Evolutionary conservation across 2,888 invertebrate species (phyloP).

Genomic region (Sarcophaga rosellei): DNA sequence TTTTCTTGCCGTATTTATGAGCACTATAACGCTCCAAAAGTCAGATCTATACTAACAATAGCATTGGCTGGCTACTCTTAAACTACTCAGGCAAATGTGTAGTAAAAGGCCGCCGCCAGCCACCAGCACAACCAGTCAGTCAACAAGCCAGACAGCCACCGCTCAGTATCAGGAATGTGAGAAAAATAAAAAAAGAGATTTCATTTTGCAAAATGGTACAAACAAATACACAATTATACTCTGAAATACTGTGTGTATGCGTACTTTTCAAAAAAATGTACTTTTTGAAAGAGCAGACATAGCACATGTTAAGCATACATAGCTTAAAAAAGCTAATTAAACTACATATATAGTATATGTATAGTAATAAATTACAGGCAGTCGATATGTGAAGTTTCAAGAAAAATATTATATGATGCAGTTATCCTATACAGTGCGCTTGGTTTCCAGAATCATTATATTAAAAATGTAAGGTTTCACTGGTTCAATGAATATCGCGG

Average conservation of each 20-base stretch:
- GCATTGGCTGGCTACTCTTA: conserved; percentile 47
- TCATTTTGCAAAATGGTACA: neutral
- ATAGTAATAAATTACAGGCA: too few species aligned
- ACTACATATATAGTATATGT: too few species aligned
- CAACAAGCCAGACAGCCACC: conserved; percentile 25
- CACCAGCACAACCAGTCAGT: conserved; percentile 15
- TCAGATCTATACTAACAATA: conserved; percentile 66
- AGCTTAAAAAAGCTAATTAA: too few species aligned
- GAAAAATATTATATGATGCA: too few species aligned
- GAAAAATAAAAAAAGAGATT: conserved; percentile 20
- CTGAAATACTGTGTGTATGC: neutral
- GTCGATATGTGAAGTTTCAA: too few species aligned
- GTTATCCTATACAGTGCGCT: too few species aligned
- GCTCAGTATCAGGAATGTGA: conserved; percentile 39
- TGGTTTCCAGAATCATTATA: too few species aligned
- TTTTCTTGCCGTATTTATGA: conserved; percentile 42
- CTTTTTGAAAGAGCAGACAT: neutral
- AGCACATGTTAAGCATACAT: too few species aligned
- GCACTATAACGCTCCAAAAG: conserved; percentile 63
- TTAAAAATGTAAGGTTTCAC: too few species aligned
- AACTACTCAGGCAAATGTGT: conserved; percentile 53
- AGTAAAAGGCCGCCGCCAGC: conserved; percentile 36
- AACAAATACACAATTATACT: too few species aligned
- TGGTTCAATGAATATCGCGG: too few species aligned
- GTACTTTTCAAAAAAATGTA: neutral